Conservation (phyloP, 2,113 vertebrate genomes). For the Pseudopodoces humilis region DNA sequence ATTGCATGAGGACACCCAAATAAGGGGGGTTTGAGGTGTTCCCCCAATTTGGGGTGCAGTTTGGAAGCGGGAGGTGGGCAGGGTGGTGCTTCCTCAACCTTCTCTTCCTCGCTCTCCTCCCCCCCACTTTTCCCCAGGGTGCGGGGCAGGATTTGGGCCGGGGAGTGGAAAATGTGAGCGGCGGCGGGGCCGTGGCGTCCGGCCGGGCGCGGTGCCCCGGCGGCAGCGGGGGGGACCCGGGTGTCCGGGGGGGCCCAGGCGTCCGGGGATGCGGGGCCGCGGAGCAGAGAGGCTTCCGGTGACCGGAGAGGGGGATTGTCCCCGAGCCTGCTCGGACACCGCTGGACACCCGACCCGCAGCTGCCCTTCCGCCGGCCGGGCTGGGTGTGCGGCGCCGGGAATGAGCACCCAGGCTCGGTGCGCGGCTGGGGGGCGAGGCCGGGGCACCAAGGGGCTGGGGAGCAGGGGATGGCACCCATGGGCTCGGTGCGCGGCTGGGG, state of each 20-base stretch:
- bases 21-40: background rate
- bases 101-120: background rate
- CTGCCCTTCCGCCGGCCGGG: background rate
- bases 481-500: no score
- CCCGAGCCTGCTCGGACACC: background rate
- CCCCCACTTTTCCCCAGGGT: background rate
- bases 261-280: background rate
- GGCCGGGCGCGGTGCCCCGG: constrained; percentile 12
- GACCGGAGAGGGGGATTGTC: background rate
- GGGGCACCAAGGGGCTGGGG: no score
- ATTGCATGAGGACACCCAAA: background rate
- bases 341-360: background rate
- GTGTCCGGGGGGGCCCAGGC: background rate
- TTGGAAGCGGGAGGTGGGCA: background rate
- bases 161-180: constrained; percentile 28
- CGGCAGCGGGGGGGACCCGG: background rate
- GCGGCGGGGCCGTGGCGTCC: constrained; percentile 2
- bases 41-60: background rate
- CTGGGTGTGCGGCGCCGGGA: background rate
- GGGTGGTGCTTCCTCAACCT: background rate
- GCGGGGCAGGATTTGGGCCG: background rate
- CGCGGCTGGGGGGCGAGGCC: background rate
- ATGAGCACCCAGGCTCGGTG: background rate
- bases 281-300: background rate
- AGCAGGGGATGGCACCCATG: background rate